Evolutionary conservation across 2,113 vertebrate genomes (phyloP).

Genomic region (Labeo catla): DNA sequence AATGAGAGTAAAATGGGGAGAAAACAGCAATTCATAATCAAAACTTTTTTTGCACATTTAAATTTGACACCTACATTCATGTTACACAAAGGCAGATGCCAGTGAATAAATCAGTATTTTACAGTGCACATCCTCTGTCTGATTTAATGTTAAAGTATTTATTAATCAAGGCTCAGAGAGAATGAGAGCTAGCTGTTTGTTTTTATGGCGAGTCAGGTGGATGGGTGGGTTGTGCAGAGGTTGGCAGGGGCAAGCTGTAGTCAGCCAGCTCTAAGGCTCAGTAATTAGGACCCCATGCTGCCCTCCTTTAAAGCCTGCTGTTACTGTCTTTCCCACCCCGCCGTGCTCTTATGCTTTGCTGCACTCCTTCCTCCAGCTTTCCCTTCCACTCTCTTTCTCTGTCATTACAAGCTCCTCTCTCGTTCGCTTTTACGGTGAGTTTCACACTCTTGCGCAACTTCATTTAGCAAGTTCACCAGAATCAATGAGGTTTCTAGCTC

Average conservation of each 20-base stretch:
- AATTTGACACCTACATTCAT: too few species aligned
- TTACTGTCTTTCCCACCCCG: slow-evolving; percentile 30
- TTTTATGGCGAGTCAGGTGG: slow-evolving; percentile 31
- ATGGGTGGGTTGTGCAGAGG: slow-evolving; percentile 39
- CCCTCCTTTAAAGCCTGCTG: slow-evolving; percentile 53
- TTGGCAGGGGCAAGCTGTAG: slow-evolving; percentile 38
- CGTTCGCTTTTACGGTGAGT: neutral
- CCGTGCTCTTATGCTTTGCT: slow-evolving; percentile 45
- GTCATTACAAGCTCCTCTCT: neutral
- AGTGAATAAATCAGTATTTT: neutral
- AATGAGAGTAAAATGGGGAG: neutral
- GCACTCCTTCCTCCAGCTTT: slow-evolving; percentile 33
- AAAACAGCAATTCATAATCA: neutral
- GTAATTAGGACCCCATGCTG: slow-evolving; percentile 57
- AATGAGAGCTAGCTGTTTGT: slow-evolving; percentile 14
- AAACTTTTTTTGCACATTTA: too few species aligned
- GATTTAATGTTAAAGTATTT: neutral
- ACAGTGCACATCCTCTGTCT: neutral
- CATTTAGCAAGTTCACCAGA: slow-evolving; percentile 46
- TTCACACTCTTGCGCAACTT: slow-evolving; percentile 43
- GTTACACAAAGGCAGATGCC: neutral
- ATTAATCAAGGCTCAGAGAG: slow-evolving; percentile 10
- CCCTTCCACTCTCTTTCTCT: slow-evolving; percentile 29
- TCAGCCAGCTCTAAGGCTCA: slow-evolving; percentile 22
- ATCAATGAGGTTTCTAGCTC: slow-evolving; percentile 51